Percentiles rank a stretch among this genome's conserved stretches.
These are phyloP conservation scores for Mormoops blainvillei DNA, from an alignment of 2,113 vertebrate genomes.

Conservation along the genomic window DNA sequence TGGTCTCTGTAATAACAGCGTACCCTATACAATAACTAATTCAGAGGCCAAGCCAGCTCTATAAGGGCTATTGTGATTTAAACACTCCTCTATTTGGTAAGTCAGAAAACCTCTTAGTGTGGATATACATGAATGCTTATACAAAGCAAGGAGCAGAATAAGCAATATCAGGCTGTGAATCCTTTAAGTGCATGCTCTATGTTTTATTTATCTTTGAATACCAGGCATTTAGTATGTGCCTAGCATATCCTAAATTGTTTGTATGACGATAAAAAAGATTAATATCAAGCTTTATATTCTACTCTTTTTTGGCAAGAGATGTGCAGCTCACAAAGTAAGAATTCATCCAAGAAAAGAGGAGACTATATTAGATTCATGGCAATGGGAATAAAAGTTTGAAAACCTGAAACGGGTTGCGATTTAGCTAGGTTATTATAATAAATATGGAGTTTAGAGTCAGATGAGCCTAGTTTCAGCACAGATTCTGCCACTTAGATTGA, in stretches of 20 bases:
- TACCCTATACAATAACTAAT: background rate
- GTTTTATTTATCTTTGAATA: background rate
- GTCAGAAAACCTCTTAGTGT: background rate
- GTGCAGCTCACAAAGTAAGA: background rate
- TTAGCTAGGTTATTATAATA: background rate
- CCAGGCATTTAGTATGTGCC: background rate
- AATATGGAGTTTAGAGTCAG: background rate
- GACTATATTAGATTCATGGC: background rate
- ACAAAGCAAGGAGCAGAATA: background rate
- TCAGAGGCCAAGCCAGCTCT: background rate
- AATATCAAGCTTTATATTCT: background rate
- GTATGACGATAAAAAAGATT: background rate
- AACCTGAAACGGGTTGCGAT: background rate
- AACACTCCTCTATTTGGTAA: background rate
- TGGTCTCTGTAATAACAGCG: background rate
- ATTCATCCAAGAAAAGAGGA: background rate
- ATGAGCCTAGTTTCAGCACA: background rate
- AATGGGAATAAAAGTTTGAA: background rate
- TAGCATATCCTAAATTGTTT: background rate
- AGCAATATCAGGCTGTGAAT: background rate
- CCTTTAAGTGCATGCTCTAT: background rate
- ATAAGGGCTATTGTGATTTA: background rate
- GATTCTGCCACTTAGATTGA: background rate
- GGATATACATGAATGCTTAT: background rate
- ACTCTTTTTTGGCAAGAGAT: background rate